Evolutionary conservation across 2,113 vertebrate genomes (phyloP), one percentile per base, ranked within the genome.

Genomic region (Lonchura striata): DNA sequence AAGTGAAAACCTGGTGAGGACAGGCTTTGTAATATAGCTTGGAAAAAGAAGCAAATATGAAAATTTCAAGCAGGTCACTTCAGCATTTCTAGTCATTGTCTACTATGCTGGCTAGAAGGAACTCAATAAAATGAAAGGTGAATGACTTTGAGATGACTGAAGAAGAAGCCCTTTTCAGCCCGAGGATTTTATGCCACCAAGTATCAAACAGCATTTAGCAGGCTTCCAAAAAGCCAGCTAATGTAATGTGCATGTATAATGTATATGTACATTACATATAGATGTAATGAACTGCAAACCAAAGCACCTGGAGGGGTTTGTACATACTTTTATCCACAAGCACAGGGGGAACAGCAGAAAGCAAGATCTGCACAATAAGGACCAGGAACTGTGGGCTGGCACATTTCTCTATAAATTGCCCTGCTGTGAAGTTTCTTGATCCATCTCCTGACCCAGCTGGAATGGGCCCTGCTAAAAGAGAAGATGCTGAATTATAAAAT

Each of bases 251-350:
- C 39, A 39, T 39, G 39, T 39, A 39, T 39, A 39, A 39, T 11
- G 9, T 39, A 39, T 39, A 39, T 39, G 39, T 39, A 39, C 39
- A 39, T 39, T 39, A 39, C 39, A 39, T 75, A 49, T 50, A 72
- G 31, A 9, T 3, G 47, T 6, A 14, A 10, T 3, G 15, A 12
- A 25, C 5, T 46, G 54, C 50, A 80, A 66, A 52, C 11, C 24
- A 74, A 74, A 95, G 69, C 31, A 61, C 15, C 46, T 35, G 21
- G 11, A 72, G 25, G 30, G 25, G 39, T 21, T 44, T 30, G 23
- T 30, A 8, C 44, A 18, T 0, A 0, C 37, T 31, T 11, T 4
- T 64, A 31, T 47, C 28, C 41, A 39, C 23, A 18, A 39, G 9
- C 86, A 31, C 35, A n/a, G 24, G 35, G 28, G 15, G 46, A 54